phyloP scores from a whole-genome alignment of 2,797 vertebrate species.

The Catharus ustulatus region DNA sequence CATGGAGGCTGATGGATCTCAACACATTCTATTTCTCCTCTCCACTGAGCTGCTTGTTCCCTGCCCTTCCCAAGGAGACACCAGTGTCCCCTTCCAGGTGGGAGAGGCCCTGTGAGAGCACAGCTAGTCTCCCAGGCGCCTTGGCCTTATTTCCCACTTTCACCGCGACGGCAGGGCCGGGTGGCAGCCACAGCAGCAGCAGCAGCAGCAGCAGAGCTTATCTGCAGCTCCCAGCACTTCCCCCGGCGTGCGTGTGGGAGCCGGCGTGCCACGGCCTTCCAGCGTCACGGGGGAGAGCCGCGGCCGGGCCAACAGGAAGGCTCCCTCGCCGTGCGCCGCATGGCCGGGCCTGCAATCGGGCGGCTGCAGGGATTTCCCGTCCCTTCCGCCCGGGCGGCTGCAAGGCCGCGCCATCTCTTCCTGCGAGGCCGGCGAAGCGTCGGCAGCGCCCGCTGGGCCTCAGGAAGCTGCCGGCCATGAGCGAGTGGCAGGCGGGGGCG shows the following conservation, averaged over 20 bases:
- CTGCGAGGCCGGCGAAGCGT: constrained; percentile 63
- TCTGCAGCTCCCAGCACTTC: constrained; percentile 94
- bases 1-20: accelerated
- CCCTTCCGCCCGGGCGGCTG: constrained; percentile 56
- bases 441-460: constrained; percentile 32
- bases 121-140: neutral
- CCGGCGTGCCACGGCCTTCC: constrained; percentile 80
- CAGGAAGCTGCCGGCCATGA: constrained; percentile 65
- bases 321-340: constrained; percentile 80
- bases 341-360: constrained; percentile 72
- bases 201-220: constrained; percentile 65
- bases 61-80: neutral
- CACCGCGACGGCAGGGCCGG: neutral
- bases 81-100: neutral
- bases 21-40: accelerated
- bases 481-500: neutral
- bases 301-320: constrained; percentile 87
- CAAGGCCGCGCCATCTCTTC: constrained; percentile 70
- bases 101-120: neutral
- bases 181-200: constrained; percentile 73
- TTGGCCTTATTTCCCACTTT: constrained; percentile 19
- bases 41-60: neutral
- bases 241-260: constrained; percentile 82
- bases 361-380: constrained; percentile 77
- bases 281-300: constrained; percentile 50